A percentile compares a stretch with the other conserved stretches of the same genome.
These are phyloP conservation scores for Drosophila subpulchrella DNA, from an alignment of 1,140 invertebrate species.

Conservation along the genomic window DNA sequence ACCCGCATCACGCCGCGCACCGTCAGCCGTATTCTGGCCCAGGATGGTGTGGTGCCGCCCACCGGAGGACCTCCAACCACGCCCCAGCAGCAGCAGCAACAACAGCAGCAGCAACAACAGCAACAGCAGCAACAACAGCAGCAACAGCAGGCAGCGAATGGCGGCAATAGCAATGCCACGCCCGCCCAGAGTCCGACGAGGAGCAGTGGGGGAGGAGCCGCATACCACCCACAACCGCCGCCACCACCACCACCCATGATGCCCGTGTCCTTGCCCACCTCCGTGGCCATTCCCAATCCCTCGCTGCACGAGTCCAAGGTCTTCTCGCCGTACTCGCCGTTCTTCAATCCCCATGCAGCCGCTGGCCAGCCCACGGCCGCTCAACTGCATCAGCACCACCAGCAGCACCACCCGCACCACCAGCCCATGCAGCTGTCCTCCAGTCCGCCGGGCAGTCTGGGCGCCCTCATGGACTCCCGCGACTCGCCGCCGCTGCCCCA, in stretches of 20 bases:
- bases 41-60: conserved; percentile 90
- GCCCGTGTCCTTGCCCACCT: conserved; percentile 92
- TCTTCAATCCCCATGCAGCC: conserved; percentile 88
- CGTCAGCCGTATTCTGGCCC: conserved; percentile 93
- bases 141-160: conserved; percentile 45
- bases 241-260: conserved; percentile 89
- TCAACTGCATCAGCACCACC: conserved; percentile 82
- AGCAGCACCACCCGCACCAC: conserved; percentile 65
- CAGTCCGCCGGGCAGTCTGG: conserved; percentile 86
- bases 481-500: conserved; percentile 92
- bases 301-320: conserved; percentile 97
- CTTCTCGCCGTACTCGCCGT: conserved; percentile 95
- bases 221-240: conserved; percentile 87
- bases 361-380: conserved; percentile 82
- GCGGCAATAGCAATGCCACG: conserved; percentile 70
- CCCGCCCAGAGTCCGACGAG: conserved; percentile 88
- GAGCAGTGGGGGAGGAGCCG: conserved; percentile 81
- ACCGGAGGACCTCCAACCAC: conserved; percentile 45
- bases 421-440: conserved; percentile 85
- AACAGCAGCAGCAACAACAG: conserved; percentile 44
- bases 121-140: conserved; percentile 52
- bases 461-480: conserved; percentile 88
- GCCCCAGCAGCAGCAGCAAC: conserved; percentile 48
- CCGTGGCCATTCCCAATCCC: conserved; percentile 98
- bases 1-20: conserved; percentile 96